Evolutionary conservation across 2,888 invertebrate genomes (phyloP), one percentile per base, ranked within the genome.

Genomic region (Acronicta psi): DNA sequence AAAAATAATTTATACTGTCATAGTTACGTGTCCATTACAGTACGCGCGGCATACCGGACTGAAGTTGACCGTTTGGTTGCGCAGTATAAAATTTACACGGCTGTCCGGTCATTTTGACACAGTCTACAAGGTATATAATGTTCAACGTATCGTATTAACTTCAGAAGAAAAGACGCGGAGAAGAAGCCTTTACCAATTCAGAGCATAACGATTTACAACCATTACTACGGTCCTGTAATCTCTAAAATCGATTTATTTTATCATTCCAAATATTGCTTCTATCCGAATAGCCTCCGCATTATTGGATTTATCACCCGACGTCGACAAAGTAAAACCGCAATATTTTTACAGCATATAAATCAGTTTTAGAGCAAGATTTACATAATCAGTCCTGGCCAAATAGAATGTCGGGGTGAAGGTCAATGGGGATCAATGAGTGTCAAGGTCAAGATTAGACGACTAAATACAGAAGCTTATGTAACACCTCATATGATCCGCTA

Each of bases 341-440:
- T n/a, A 52, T 58, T 73, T 53, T 73, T 57, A 75, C 54, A 43
- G 42, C 41, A 43, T 41, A 42, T 75, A 63, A 63, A 63, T 73
- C 64, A 64, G 38, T 54, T 57, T 59, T 31, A 45, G 59, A 64
- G 16, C 40, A 45, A 59, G 45, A 55, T 49, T 45, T 41, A 46
- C 36, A 53, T 47, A 46, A 67, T 51, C 53, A 47, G 14, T 50
- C 37, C 56, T 43, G 47, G 44, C 66, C 51, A 47, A 50, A 45
- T 45, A 45, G 29, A 65, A 62, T 55, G 53, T 57, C 45, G 40
- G 31, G 67, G 67, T 57, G 49, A 55, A 73, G 65, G 59, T 47
- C 55, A 46, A 8, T 18, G 29, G 41, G 57, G 25, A 57, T 47
- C 36, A 34, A 49, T 38, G 17, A 51, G 43, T 46, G 57, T 73